A percentile compares a stretch with the other conserved stretches of the same genome.
Evolutionary conservation across 2,888 invertebrate species (phyloP).

Genomic region (Sinohyriopsis cumingii): DNA sequence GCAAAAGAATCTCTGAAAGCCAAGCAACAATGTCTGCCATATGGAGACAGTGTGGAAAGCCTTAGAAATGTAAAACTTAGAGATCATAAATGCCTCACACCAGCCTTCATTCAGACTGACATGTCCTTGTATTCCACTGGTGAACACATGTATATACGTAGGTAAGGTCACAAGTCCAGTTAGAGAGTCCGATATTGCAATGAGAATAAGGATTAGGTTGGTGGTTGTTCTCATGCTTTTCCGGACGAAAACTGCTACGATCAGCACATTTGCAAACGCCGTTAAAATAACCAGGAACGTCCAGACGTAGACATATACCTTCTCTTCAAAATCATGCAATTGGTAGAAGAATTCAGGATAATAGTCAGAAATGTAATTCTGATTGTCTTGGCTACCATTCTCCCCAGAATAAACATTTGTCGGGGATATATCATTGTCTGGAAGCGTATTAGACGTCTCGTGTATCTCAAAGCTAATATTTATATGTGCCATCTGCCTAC

Average conservation of each 20-base stretch:
- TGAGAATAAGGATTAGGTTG: slow-evolving; percentile 16
- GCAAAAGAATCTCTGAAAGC: slow-evolving; percentile 27
- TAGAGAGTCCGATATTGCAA: slow-evolving; percentile 18
- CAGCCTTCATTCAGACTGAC: slow-evolving; percentile 4
- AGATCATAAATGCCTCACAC: slow-evolving; percentile 23
- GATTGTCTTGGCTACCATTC: too few relatives aligned
- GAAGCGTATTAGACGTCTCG: too few relatives aligned
- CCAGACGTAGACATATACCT: slow-evolving; percentile 3
- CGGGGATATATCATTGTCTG: too few relatives aligned
- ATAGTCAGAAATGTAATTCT: too few relatives aligned
- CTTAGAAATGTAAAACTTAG: slow-evolving; percentile 26
- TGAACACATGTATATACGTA: slow-evolving; percentile 9
- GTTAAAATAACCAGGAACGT: slow-evolving; percentile 9
- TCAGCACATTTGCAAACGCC: slow-evolving; percentile 11
- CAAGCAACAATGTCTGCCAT: slow-evolving; percentile 37
- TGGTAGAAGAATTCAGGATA: neutral
- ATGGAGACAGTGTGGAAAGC: slow-evolving; percentile 37
- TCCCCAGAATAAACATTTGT: too few relatives aligned
- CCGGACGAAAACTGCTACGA: slow-evolving; percentile 13
- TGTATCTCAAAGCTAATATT: too few relatives aligned
- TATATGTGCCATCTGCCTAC: too few relatives aligned
- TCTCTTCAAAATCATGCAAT: neutral
- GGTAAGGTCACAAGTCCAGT: slow-evolving; percentile 14
- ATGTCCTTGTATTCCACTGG: too few relatives aligned
- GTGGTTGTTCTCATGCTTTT: slow-evolving; percentile 19